phyloP scores from a whole-genome alignment of 2,888 invertebrate genomes.

The Rhaphigaster nebulosa region DNA sequence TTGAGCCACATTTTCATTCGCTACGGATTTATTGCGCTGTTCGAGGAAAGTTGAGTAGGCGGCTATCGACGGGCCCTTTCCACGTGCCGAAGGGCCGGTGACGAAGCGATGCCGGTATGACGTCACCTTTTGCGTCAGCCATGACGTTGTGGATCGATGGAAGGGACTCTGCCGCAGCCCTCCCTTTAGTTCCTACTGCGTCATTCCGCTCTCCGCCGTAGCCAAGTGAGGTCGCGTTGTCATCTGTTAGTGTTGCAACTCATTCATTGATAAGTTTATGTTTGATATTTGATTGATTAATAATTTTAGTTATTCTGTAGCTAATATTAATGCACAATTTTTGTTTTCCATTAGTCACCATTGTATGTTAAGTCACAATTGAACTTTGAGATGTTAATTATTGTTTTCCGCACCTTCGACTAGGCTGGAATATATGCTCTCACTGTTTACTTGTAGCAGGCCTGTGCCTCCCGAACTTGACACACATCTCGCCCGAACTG shows the following conservation, averaged over 20 bases:
- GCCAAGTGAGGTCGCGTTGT: neutral
- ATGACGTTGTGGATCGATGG: conserved; percentile 18
- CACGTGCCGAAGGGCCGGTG: conserved; percentile 26
- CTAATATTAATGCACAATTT: neutral
- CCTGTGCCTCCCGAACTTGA: neutral
- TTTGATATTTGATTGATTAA: neutral
- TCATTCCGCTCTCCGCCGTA: neutral
- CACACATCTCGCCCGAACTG: neutral
- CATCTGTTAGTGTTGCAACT: neutral
- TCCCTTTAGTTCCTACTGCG: neutral
- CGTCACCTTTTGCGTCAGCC: neutral
- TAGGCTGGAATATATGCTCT: neutral
- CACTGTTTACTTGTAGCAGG: neutral
- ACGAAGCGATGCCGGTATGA: neutral
- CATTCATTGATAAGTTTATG: neutral
- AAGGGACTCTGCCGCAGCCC: neutral
- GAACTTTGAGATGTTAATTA: too few relatives aligned
- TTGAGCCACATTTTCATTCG: too few relatives aligned
- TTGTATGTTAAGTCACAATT: neutral
- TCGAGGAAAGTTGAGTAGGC: neutral
- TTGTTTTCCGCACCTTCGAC: too few relatives aligned
- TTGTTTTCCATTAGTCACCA: neutral
- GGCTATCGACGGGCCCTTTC: neutral
- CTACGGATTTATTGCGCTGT: neutral
- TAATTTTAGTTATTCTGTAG: too few relatives aligned